Evolutionary conservation across 2,888 invertebrate species (phyloP).

Genomic region (Tineola bisselliella): DNA sequence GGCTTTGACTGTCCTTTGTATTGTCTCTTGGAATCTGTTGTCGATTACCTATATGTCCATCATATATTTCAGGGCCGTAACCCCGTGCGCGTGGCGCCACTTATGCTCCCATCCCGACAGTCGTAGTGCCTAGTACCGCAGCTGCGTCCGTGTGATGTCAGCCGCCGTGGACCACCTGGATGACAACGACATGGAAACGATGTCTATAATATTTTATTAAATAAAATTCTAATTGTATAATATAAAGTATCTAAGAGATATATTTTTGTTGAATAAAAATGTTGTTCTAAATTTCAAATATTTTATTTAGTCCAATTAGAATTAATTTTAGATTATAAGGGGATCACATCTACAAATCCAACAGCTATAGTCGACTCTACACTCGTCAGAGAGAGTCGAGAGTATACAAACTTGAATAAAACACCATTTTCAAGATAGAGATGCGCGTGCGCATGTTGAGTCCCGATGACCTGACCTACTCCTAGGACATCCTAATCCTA

Average conservation of each 20-base stretch:
- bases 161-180: background rate
- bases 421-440: background rate
- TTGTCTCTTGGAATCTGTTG: background rate
- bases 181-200: background rate
- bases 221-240: no score
- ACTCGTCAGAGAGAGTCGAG: background rate
- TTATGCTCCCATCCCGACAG: background rate
- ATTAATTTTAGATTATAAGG: background rate
- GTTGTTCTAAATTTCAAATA: background rate
- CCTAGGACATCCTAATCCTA: background rate
- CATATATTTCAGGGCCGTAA: background rate
- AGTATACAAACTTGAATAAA: background rate
- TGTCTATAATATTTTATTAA: no score
- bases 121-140: background rate
- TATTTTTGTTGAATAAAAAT: background rate
- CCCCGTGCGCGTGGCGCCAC: background rate
- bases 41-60: background rate
- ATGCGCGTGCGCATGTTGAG: background rate
- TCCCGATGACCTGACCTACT: background rate
- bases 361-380: no score
- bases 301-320: background rate
- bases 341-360: no score
- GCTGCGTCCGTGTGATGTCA: background rate
- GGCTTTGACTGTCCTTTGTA: conserved; percentile 1
- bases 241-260: background rate